These are phyloP conservation scores for Chrysochloris asiatica DNA, from an alignment of 2,113 vertebrate species.

Conservation along the genomic window DNA sequence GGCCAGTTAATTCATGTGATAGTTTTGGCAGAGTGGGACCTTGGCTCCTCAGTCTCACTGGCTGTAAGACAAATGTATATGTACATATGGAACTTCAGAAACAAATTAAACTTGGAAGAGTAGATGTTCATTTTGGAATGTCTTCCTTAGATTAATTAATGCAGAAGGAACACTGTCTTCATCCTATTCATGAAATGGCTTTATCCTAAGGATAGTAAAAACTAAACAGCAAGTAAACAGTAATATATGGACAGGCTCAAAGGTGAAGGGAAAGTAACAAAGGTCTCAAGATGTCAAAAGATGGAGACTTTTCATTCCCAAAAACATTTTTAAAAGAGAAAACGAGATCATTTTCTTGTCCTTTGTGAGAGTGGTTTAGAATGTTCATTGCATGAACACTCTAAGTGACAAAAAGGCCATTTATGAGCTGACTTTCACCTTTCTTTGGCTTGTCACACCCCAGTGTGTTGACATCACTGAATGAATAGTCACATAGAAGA, in stretches of 20 bases:
- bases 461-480: neutral
- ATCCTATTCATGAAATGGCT: neutral
- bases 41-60: neutral
- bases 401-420: conserved; percentile 19
- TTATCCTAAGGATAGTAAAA: neutral
- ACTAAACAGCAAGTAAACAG: neutral
- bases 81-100: neutral
- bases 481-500: neutral
- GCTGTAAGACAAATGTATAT: too few species aligned
- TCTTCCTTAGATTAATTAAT: neutral
- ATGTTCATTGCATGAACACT: neutral
- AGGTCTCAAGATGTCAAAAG: neutral
- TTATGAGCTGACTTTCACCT: conserved; percentile 2
- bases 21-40: neutral
- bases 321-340: conserved; percentile 15
- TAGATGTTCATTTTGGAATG: neutral
- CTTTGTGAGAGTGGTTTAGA: neutral
- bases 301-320: neutral
- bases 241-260: neutral
- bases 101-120: neutral
- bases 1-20: neutral
- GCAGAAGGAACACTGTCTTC: neutral
- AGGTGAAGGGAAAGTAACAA: neutral
- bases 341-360: neutral
- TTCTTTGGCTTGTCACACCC: neutral